Evolutionary conservation across 2,113 vertebrate genomes (phyloP).

Genomic region (Grammomys dolichurus): DNA sequence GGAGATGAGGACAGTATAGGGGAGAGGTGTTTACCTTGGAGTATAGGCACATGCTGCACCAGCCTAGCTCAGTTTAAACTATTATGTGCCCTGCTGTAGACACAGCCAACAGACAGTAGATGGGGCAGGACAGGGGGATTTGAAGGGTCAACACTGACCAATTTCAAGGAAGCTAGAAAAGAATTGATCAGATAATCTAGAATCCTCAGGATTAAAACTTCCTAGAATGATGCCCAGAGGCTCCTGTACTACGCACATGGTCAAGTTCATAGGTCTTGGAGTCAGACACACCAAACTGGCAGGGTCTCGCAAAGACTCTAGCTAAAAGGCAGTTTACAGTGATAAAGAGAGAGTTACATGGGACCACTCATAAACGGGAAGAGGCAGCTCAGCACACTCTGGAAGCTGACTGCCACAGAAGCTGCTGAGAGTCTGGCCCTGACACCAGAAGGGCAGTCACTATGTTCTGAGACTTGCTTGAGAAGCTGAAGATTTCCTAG

Average conservation of each 20-base stretch:
- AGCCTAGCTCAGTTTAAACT: not conserved
- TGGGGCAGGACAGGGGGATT: not conserved
- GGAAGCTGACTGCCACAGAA: not conserved
- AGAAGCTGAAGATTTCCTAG: not conserved
- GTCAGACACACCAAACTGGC: not conserved
- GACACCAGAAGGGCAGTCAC: not conserved
- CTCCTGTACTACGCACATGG: no score
- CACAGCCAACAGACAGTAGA: not conserved
- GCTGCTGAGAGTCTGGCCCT: not conserved
- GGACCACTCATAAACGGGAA: not conserved
- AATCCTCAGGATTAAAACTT: not conserved
- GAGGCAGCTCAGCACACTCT: not conserved
- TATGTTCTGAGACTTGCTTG: not conserved
- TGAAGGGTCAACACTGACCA: not conserved
- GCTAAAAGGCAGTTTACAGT: not conserved
- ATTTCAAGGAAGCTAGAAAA: not conserved
- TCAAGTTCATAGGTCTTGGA: not conserved
- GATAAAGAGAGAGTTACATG: not conserved
- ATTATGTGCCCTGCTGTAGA: not conserved
- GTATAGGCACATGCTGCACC: not conserved
- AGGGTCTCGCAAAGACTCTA: not conserved
- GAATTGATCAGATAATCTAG: not conserved
- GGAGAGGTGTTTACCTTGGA: not conserved
- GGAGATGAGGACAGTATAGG: not conserved
- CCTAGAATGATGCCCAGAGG: not conserved